Evolutionary conservation across 2,113 vertebrate species (phyloP).

Genomic region (Diphyllodes magnificus): DNA sequence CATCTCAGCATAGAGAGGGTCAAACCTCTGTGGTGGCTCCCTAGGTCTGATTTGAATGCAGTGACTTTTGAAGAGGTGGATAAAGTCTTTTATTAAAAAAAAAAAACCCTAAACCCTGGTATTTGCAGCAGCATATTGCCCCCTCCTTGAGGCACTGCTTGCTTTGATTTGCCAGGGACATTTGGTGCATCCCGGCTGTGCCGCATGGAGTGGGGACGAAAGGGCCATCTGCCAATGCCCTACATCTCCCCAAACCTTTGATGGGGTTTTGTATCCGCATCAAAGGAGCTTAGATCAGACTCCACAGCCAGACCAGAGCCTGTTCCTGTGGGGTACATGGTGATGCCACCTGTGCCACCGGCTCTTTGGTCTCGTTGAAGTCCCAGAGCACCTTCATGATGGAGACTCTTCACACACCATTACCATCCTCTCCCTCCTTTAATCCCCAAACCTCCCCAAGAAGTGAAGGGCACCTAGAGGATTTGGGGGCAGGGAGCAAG

Average conservation of each 20-base stretch:
- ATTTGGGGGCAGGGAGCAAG: not conserved
- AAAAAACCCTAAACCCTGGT: not conserved
- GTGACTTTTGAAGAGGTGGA: not conserved
- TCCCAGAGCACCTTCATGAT: not conserved
- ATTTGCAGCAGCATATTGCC: not conserved
- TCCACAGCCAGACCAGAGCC: not conserved
- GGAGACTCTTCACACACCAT: accelerated
- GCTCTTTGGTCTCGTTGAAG: not conserved
- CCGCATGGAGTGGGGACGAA: accelerated
- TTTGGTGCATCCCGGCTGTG: accelerated
- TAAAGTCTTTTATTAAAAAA: not conserved
- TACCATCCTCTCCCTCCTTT: not conserved
- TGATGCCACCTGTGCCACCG: accelerated
- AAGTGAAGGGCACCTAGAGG: not conserved
- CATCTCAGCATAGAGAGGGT: not conserved
- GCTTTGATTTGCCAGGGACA: not conserved
- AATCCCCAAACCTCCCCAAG: not conserved
- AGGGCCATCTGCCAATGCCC: not conserved
- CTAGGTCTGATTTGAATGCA: not conserved
- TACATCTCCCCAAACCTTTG: not conserved
- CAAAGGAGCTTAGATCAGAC: not conserved
- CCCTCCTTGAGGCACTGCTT: not conserved
- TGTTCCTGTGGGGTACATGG: not conserved
- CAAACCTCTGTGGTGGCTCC: not conserved
- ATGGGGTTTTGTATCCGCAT: not conserved